phyloP scores from a whole-genome alignment of 1,140 invertebrate genomes.

The Pogonomyrmex californicus region DNA sequence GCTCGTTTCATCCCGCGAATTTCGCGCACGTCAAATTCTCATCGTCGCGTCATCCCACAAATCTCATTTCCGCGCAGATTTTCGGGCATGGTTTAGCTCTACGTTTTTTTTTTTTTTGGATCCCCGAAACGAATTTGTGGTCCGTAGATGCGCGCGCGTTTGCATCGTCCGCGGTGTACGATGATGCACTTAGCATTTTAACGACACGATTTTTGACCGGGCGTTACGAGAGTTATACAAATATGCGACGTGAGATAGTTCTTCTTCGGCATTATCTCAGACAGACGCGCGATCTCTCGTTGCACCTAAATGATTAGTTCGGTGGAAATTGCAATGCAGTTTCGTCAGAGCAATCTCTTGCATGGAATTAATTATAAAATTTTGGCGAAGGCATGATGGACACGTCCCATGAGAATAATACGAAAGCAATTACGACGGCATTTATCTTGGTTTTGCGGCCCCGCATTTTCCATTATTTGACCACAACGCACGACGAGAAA shows the following conservation, averaged over 20 bases:
- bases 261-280: conserved; percentile 8
- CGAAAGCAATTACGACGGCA: conserved; percentile 44
- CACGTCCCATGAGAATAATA: conserved; percentile 29
- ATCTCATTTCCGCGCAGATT: conserved; percentile 36
- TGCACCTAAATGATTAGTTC: conserved; percentile 1
- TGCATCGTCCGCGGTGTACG: not conserved
- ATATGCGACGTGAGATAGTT: not conserved
- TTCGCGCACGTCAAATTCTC: conserved; percentile 14
- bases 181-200: conserved; percentile 38
- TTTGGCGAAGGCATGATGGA: not conserved
- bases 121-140: not conserved
- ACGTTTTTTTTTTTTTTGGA: conserved; percentile 5
- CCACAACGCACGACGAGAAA: not conserved
- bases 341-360: not conserved
- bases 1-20: not conserved
- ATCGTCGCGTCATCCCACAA: not conserved
- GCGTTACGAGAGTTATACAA: not conserved
- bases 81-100: not conserved
- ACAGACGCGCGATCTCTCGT: not conserved
- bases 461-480: conserved; percentile 38
- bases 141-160: not conserved
- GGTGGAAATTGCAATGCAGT: conserved; percentile 27
- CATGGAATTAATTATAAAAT: conserved; percentile 46
- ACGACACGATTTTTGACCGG: not conserved
- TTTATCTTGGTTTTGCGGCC: conserved; percentile 52